phyloP scores from a whole-genome alignment of 2,113 vertebrate species.

The Cephalopholis sonnerati region DNA sequence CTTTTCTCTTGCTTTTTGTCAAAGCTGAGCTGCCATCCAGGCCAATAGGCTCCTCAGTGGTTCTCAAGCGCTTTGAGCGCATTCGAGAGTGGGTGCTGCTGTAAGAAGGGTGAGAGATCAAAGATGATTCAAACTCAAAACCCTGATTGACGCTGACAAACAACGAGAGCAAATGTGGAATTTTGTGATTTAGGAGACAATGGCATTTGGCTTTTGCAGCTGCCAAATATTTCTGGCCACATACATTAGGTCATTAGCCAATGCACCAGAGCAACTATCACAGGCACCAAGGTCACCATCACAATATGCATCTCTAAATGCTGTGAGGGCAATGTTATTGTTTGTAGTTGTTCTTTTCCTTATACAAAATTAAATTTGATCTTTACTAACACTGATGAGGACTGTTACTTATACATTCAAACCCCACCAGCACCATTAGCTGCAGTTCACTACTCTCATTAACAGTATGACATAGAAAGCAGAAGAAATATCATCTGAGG shows the following conservation, averaged over 20 bases:
- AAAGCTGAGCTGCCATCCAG: slow-evolving; percentile 71
- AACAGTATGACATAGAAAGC: neutral
- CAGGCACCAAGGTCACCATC: neutral
- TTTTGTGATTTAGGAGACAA: slow-evolving; percentile 10
- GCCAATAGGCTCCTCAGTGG: slow-evolving; percentile 83
- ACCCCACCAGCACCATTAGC: neutral
- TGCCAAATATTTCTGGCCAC: neutral
- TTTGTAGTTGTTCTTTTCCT: neutral
- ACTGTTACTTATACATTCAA: neutral
- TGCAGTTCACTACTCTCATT: neutral
- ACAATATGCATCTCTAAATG: slow-evolving; percentile 9
- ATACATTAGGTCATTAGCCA: neutral
- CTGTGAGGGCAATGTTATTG: neutral
- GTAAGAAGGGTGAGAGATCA: slow-evolving; percentile 1
- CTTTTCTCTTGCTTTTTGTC: slow-evolving; percentile 73
- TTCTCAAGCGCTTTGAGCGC: slow-evolving; percentile 92
- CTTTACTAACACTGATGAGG: neutral
- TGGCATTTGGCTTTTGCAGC: neutral
- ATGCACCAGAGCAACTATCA: neutral
- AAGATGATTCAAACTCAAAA: slow-evolving; percentile 15
- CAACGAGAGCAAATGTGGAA: neutral
- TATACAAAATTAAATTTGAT: neutral
- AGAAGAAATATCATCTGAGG: neutral
- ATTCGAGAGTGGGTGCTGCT: slow-evolving; percentile 86
- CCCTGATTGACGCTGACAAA: slow-evolving; percentile 1